A percentile compares a stretch with the other conserved stretches of the same genome.
These are phyloP conservation scores for Eurois occulta DNA, from an alignment of 2,888 invertebrate genomes.

Conservation along the genomic window DNA sequence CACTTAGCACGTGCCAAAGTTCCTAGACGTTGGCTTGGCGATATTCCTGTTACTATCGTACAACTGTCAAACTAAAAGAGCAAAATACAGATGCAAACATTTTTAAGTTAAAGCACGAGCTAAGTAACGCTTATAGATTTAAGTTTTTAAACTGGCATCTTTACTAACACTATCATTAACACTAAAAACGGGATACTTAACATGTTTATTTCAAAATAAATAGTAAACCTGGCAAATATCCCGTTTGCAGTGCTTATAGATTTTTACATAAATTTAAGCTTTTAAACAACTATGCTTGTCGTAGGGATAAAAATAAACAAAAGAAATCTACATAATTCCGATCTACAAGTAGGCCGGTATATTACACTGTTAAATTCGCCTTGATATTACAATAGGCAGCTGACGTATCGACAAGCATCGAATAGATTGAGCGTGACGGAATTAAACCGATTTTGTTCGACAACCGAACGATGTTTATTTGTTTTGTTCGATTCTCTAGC, in stretches of 20 bases:
- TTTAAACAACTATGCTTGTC: neutral
- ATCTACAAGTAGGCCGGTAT: neutral
- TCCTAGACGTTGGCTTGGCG: neutral
- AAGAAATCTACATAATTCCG: constrained; percentile 11
- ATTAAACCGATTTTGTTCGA: constrained; percentile 30
- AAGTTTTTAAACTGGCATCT: too few relatives aligned
- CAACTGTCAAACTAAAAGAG: neutral
- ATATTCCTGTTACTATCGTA: neutral
- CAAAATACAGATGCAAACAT: neutral
- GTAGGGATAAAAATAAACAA: neutral
- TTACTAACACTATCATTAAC: too few relatives aligned
- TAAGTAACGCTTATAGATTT: neutral
- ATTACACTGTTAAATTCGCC: constrained; percentile 31
- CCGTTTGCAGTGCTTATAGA: too few relatives aligned
- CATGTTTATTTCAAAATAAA: too few relatives aligned
- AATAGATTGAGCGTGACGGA: constrained; percentile 21
- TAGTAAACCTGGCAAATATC: too few relatives aligned
- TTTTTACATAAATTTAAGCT: neutral
- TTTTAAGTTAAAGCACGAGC: neutral
- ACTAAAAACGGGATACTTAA: too few relatives aligned
- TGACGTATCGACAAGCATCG: constrained; percentile 50
- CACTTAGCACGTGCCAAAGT: neutral
- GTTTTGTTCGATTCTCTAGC: constrained; percentile 30
- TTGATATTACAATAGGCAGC: constrained; percentile 25
- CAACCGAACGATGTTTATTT: constrained; percentile 29